Evolutionary conservation across 2,797 vertebrate species (phyloP), one percentile per base, ranked within the genome.

Genomic region (Moxostoma hubbsi): DNA sequence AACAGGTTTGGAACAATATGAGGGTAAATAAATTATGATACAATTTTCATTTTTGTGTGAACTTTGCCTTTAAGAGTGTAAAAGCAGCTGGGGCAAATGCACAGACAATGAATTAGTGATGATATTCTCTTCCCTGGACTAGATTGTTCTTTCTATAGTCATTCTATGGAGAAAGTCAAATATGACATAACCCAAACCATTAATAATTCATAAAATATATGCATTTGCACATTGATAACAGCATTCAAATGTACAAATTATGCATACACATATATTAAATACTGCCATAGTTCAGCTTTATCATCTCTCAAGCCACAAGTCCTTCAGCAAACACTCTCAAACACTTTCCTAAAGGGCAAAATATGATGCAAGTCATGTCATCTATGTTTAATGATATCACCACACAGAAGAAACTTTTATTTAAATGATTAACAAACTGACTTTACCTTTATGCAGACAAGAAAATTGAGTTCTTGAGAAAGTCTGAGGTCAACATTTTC

Each of bases 391-490:
- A 77, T 13, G 11, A 1, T 1, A 18, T 61, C 55, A 53, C 24
- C 55, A 62, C 3, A 62, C 6, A 43, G 46, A 77, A 62, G n/a
- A 61, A 62, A n/a, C 24, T 61, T 69, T 68, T 53, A 16, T n/a
- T 18, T 70, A 4, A 69, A 70, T 70, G 49, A 62, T 70, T 53
- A 70, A 77, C 54, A n/a, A 54, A 16, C 57, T 58, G 49, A 18
- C 11, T 57, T 65, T 11, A 62, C 12, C 0, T 47, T 57, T 68
- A 59, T 45, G 57, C 13, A 61, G 18, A 51, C 64, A 51, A 7
- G 16, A 51, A 68, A 51, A 61, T 43, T 49, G 45, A 16, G 4
- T 36, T 47, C 8, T 49, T 49, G 7, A 18, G n/a, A 71, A 46
- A 71, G 50, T 68, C 4, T 0, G n/a, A 61, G 58, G 58, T 59